Evolutionary conservation across 2,888 invertebrate genomes (phyloP), one percentile per base, ranked within the genome.

Genomic region (Imbricaverruca yamaguchii): DNA sequence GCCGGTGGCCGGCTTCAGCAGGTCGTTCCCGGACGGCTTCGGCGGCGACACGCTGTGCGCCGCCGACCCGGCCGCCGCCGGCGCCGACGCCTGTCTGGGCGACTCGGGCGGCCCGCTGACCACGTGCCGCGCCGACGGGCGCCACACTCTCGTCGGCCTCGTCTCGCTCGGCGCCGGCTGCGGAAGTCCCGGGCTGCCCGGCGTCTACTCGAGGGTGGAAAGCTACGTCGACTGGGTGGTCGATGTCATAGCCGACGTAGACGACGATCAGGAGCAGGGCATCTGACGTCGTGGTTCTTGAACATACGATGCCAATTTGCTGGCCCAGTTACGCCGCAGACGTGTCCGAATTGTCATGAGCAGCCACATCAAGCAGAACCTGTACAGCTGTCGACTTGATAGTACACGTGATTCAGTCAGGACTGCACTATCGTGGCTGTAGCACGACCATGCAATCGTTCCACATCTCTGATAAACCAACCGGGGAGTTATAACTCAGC

Each of bases 71-170:
- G 18, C 7, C 18, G 3, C 18, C 21, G 9, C 8, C 18, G 74
- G 74, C 74, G 74, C 74, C 53, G 74, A 74, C 74, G 74, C 74
- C 21, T 74, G 74, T 39, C 53, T 74, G 55, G 74, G 74, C 74
- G 74, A 74, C 74, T 74, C 74, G 21, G 74, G 74, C 7, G 74
- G 74, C 10, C 74, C 74, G 18, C 74, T 74, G 21, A 55, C 53
- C 21, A 55, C 7, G 9, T 21, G 3, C 15, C 15, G 74, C 0
- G 2, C 55, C 74, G 74, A 74, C 55, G 74, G 74, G 0, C 55
- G 74, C 15, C 21, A 53, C 74, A 8, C 0, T 10, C 74, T 74
- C 10, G 21, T 21, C 21, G 74, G 74, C 0, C 15, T 74, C 18
- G 74, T 74, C 55, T 74, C 74, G 21, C 6, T 74, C 10, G 74